These are phyloP conservation scores for Seriola quinqueradiata DNA, from an alignment of 2,113 vertebrate species.

Conservation along the genomic window DNA sequence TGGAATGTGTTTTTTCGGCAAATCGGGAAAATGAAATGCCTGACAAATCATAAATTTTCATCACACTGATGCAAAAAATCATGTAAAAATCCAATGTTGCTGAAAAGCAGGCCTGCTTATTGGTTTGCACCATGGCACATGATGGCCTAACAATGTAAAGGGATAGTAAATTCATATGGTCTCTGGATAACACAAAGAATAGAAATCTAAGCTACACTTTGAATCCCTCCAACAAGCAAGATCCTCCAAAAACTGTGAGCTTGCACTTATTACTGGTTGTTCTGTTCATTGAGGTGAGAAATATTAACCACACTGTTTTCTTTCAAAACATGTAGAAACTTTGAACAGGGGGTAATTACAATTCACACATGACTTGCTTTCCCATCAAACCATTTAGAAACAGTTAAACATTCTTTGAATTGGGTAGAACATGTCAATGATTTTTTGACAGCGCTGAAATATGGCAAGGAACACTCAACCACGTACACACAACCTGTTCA, in stretches of 20 bases:
- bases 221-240: constrained; percentile 4
- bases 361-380: constrained; percentile 75
- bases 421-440: constrained; percentile 76
- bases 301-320: constrained; percentile 79
- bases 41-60: neutral
- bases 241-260: constrained; percentile 6
- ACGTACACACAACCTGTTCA: constrained; percentile 55
- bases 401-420: constrained; percentile 82
- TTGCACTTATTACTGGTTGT: constrained; percentile 43
- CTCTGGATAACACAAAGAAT: neutral
- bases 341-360: constrained; percentile 83
- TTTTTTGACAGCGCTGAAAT: constrained; percentile 71
- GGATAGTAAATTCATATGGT: neutral
- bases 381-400: constrained; percentile 68
- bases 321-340: constrained; percentile 80
- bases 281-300: constrained; percentile 58
- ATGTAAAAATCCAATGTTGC: neutral
- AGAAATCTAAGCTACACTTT: neutral
- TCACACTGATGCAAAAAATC: neutral
- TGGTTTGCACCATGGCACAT: neutral
- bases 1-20: no score
- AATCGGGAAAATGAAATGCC: neutral
- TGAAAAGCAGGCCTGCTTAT: neutral
- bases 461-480: constrained; percentile 62
- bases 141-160: neutral